Percentiles rank a stretch among this genome's conserved stretches.
Evolutionary conservation across 2,797 vertebrate genomes (phyloP).

Genomic region (Leptoclinus maculatus): DNA sequence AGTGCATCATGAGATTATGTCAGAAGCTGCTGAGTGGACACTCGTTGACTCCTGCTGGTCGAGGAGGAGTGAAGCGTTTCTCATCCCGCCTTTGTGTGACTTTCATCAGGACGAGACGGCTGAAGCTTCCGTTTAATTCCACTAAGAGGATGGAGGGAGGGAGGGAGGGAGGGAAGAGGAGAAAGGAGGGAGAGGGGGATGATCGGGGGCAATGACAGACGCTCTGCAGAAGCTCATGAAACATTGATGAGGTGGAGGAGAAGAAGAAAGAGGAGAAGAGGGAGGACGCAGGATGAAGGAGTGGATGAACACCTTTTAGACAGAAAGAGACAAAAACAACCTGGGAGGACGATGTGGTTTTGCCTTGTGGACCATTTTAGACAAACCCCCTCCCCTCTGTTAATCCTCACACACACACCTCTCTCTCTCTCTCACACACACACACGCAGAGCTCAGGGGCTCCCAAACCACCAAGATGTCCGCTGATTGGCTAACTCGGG

Average conservation of each 20-base stretch:
- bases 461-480: constrained; percentile 38
- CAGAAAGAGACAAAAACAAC: constrained; percentile 1
- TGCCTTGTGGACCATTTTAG: constrained; percentile 24
- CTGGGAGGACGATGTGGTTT: neutral
- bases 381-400: constrained; percentile 8
- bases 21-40: neutral
- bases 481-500: constrained; percentile 47
- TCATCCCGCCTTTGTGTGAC: neutral
- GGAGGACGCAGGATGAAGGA: neutral
- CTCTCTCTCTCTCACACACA: neutral
- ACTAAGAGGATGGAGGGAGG: constrained; percentile 43
- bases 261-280: constrained; percentile 24
- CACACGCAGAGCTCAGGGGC: neutral
- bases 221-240: constrained; percentile 71
- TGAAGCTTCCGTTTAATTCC: constrained; percentile 48
- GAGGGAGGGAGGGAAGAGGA: neutral
- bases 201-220: constrained; percentile 48
- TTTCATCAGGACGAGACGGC: constrained; percentile 11
- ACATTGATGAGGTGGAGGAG: constrained; percentile 75
- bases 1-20: neutral
- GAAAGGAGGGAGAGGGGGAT: neutral
- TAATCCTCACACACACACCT: constrained; percentile 23
- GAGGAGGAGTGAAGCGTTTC: neutral
- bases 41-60: neutral
- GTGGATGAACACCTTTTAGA: constrained; percentile 14